Evolutionary conservation across 2,888 invertebrate species (phyloP), one percentile per base, ranked within the genome.

Genomic region (Tipula lateralis): DNA sequence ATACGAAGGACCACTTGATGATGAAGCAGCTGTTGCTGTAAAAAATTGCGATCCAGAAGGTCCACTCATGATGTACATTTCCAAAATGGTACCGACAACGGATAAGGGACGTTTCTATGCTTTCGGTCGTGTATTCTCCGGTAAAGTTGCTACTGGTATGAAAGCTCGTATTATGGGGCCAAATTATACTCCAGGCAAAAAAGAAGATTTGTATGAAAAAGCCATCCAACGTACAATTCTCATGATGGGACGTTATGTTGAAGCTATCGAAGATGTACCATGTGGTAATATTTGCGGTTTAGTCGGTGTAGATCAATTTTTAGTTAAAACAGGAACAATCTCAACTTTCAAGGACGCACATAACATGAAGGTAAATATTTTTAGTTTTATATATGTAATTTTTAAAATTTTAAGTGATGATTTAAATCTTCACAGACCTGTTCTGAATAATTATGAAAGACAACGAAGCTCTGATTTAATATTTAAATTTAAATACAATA

Each of bases 81-180:
- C 98, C 84, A 99, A 99, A 92, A 99, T 99, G 99, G 99, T 99
- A 90, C 99, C 99, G 87, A 99, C 99, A 16, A 95, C 97, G 13
- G 99, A 99, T 91, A 99, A 99, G 92, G 99, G 99, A 86, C 96
- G 99, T 90, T 99, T 99, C 95, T 99, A 99, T 91, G 99, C 99
- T 86, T 99, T 99, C 91, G 99, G 99, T 84, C 98, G 99, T 91
- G 99, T 99, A 34, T 99, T 99, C 93, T 96, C 99, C 87, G 99
- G 99, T 88, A 97, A 95, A 91, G 83, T 96, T 7, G 92, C 94
- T 87, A 97, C 97, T 85, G 97, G 97, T 85, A 94, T 94, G 93
- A 97, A 97, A 91, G 98, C 97, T 86, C 95, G 99, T 89, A 99
- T 99, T 91, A 99, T 99, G 97, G 99, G 99, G 87, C 99, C 99